Conservation (phyloP, 2,888 invertebrate species). For the Diplolepis rosae region DNA sequence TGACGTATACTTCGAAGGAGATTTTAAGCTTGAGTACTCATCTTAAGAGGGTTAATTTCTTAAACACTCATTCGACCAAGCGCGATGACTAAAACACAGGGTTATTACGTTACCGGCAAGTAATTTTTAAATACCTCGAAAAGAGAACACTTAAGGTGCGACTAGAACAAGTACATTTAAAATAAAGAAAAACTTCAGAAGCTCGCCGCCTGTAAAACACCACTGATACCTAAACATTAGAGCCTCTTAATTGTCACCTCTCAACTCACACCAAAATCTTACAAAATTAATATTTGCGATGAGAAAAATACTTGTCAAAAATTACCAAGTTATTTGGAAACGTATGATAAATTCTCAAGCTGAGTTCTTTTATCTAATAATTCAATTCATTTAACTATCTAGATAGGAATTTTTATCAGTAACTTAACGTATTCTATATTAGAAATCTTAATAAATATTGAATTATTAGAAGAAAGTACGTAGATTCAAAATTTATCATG, state of each 20-base stretch:
- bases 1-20: slow-evolving; percentile 17
- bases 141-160: not conserved
- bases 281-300: not conserved
- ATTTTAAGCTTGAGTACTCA: slow-evolving; percentile 26
- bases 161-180: too few relatives aligned
- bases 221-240: not conserved
- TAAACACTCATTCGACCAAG: slow-evolving; percentile 22
- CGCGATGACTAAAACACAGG: slow-evolving; percentile 23
- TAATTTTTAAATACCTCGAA: slow-evolving; percentile 7
- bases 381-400: too few relatives aligned
- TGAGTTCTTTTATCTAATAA: too few relatives aligned
- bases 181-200: not conserved
- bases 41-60: slow-evolving; percentile 29
- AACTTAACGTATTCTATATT: too few relatives aligned
- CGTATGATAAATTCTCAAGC: too few relatives aligned
- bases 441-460: too few relatives aligned
- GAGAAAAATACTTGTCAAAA: too few relatives aligned
- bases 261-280: not conserved
- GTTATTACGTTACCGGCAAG: slow-evolving; percentile 14
- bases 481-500: too few relatives aligned
- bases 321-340: too few relatives aligned
- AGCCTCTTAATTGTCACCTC: not conserved
- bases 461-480: too few relatives aligned
- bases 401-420: too few relatives aligned
- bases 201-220: not conserved